Evolutionary conservation across 2,888 invertebrate genomes (phyloP).

Genomic region (Keiferia lycopersicella): DNA sequence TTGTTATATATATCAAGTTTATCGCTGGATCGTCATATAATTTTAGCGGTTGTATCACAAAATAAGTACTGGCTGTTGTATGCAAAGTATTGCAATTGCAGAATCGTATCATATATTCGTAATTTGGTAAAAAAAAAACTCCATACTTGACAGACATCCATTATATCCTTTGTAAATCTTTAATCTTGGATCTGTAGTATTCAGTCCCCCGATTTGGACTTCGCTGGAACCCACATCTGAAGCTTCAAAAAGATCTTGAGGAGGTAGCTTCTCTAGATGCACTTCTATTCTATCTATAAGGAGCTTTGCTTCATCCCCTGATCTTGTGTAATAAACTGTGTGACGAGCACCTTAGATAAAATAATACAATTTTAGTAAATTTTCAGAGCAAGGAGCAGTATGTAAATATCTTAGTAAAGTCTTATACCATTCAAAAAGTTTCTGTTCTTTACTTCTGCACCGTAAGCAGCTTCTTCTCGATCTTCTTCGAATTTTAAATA

Average conservation of each 20-base stretch:
- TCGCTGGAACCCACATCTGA: conserved; percentile 87
- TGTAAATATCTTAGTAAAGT: neutral
- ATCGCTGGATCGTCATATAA: too few relatives aligned
- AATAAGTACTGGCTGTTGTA: too few relatives aligned
- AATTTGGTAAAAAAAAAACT: too few relatives aligned
- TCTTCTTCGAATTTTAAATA: conserved; percentile 93
- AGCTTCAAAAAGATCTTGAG: conserved; percentile 85
- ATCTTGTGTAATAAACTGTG: conserved; percentile 86
- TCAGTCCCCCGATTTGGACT: conserved; percentile 93
- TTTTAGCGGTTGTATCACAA: too few relatives aligned
- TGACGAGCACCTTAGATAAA: conserved; percentile 84
- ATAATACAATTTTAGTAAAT: neutral
- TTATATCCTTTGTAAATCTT: conserved; percentile 92
- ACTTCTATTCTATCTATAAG: conserved; percentile 89
- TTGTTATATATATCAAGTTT: too few relatives aligned
- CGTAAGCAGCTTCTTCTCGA: conserved; percentile 87
- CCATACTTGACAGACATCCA: conserved; percentile 94
- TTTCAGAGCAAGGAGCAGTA: too few relatives aligned
- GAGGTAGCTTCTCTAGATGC: conserved; percentile 84
- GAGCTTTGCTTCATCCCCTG: conserved; percentile 86
- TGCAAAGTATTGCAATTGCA: too few relatives aligned
- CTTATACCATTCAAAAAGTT: conserved; percentile 90
- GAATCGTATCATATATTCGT: too few relatives aligned
- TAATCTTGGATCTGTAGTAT: conserved; percentile 90
- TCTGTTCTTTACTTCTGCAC: conserved; percentile 88